Percentiles rank a stretch among this genome's conserved stretches.
These are phyloP conservation scores for Saimiri boliviensis DNA, from an alignment of 2,113 vertebrate genomes.

Conservation along the genomic window DNA sequence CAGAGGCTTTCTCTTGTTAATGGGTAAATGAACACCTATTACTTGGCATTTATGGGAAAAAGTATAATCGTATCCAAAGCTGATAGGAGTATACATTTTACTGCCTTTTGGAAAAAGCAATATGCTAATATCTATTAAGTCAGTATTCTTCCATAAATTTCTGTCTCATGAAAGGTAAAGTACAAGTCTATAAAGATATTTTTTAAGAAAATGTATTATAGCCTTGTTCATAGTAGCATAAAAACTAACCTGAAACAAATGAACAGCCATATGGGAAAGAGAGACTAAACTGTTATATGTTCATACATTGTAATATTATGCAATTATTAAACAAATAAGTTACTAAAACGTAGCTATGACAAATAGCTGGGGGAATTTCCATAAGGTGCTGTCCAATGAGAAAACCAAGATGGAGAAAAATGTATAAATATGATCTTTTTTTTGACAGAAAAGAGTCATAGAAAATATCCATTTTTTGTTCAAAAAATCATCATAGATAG, in stretches of 20 bases:
- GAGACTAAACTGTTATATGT: neutral
- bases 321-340: neutral
- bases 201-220: neutral
- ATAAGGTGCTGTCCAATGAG: neutral
- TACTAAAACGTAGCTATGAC: neutral
- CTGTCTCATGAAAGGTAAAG: neutral
- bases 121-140: neutral
- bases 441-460: neutral
- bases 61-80: neutral
- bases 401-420: neutral
- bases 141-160: neutral
- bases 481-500: neutral
- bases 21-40: neutral
- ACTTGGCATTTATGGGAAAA: neutral
- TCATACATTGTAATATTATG: neutral
- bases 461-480: neutral
- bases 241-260: neutral
- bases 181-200: neutral
- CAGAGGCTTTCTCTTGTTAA: neutral
- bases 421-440: neutral
- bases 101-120: neutral
- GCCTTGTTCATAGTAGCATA: neutral
- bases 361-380: neutral
- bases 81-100: neutral
- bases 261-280: neutral